Evolutionary conservation across 1,140 invertebrate species (phyloP), one percentile per base, ranked within the genome.

Genomic region (Fragariocoptes setiger): DNA sequence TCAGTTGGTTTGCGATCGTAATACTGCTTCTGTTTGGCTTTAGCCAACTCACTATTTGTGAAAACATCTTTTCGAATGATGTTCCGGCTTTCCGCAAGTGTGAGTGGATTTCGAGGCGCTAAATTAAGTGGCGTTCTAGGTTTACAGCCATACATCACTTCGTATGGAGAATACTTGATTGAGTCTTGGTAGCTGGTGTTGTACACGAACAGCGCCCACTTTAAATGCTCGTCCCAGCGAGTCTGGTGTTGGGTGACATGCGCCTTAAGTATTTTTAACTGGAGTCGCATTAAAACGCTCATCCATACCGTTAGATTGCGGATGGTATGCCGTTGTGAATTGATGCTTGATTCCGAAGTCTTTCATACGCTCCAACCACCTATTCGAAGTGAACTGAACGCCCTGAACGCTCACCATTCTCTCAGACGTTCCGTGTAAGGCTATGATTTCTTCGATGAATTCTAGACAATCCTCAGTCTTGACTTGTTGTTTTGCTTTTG

Each of bases 171-270:
- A 44, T 49, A 58, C 12, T 51, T 48, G 0, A 55, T 62, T 0
- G 52, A 47, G 37, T 45, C 44, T 40, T 64, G 61, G 2, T 50
- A 20, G 14, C 55, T 49, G 0, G 56, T 57, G 35, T 64, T 63
- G 41, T 61, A 58, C 3, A 52, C 53, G 44, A 60, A 61, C 12
- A 53, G 53, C 1, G 58, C 58, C 15, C 53, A 54, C 1, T 48
- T 50, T 1, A 61, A 41, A 4, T 51, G 56, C 40, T 52, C 39
- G 38, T 63, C 59, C 62, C 62, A 65, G 43, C 62, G 52, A 12
- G 25, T 47, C 8, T 50, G 51, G 19, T 52, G 43, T 12, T 46
- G 14, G 15, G 47, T 50, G 4, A 55, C 44, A 44, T 56, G 62
- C 44, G 19, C 39, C 4, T 19, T 22, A 12, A 42, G 37, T 17